Evolutionary conservation across 2,113 vertebrate genomes (phyloP).

Genomic region (Mustela lutreola): DNA sequence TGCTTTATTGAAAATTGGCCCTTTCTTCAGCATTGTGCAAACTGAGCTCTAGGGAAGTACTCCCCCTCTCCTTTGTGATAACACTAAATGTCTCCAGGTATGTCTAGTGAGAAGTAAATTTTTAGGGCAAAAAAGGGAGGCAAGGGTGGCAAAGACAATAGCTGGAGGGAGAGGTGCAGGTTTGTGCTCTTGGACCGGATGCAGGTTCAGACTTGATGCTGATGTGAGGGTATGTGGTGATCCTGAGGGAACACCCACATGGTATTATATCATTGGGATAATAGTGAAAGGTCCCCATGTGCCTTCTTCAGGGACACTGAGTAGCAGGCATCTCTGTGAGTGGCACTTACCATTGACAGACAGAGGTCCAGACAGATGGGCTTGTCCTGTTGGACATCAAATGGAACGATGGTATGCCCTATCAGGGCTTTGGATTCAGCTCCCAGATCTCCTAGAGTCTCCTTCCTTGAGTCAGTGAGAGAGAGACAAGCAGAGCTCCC

Average conservation of each 20-base stretch:
- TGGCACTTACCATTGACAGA: background rate
- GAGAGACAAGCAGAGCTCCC: background rate
- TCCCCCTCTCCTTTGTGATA: background rate
- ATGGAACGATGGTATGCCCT: fast-evolving
- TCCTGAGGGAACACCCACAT: conserved; percentile 94
- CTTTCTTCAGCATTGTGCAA: conserved; percentile 8
- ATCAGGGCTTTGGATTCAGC: background rate
- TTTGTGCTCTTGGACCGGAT: conserved; percentile 94
- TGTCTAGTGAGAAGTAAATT: conserved; percentile 47
- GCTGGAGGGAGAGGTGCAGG: conserved; percentile 90
- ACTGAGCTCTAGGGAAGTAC: background rate
- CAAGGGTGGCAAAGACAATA: conserved; percentile 89
- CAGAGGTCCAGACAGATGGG: background rate
- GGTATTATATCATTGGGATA: conserved; percentile 64
- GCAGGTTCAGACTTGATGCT: conserved; percentile 98
- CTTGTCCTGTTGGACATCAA: background rate
- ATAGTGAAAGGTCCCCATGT: conserved; percentile 18
- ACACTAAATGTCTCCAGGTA: background rate
- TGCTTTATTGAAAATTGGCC: conserved; percentile 39
- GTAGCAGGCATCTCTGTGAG: background rate
- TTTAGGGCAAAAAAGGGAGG: background rate
- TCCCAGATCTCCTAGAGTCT: background rate
- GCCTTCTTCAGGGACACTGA: conserved; percentile 56
- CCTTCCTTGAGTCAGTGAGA: background rate
- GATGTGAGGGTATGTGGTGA: conserved; percentile 95